Conservation (phyloP, 2,113 vertebrate species). For the Sphaerodactylus townsendi region DNA sequence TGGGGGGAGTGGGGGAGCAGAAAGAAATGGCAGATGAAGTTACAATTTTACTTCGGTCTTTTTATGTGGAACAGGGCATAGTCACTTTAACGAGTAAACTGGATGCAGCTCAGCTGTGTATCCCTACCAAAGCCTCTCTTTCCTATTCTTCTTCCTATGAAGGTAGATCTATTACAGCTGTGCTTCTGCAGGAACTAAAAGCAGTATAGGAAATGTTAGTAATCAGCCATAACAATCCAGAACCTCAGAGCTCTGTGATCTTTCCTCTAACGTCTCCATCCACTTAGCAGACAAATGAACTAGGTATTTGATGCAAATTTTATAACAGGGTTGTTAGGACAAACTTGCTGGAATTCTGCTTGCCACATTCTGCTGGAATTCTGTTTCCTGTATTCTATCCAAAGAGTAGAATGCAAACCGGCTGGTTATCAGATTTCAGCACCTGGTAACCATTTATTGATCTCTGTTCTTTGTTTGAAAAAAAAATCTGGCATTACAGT, state of each 20-base stretch:
- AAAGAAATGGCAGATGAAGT: too few species aligned
- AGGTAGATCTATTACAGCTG: background rate
- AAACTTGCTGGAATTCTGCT: background rate
- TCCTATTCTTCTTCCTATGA: constrained; percentile 13
- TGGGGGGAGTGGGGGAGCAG: too few species aligned
- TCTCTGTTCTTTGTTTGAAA: background rate
- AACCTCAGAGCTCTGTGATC: background rate
- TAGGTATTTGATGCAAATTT: background rate
- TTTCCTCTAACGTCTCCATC: background rate
- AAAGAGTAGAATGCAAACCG: background rate
- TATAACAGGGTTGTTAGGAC: background rate
- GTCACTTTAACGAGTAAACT: constrained; percentile 1
- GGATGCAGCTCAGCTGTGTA: constrained; percentile 19
- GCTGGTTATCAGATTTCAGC: background rate
- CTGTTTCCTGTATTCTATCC: constrained; percentile 6
- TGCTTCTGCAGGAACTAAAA: constrained; percentile 14
- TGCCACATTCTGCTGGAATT: too few species aligned
- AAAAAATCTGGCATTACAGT: background rate
- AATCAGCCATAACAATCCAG: constrained; percentile 1
- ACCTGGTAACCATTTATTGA: background rate
- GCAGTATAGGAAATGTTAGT: constrained; percentile 5
- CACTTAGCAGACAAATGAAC: background rate
- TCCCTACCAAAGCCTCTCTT: constrained; percentile 5
- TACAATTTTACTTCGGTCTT: too few species aligned
- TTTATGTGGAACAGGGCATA: background rate